Conservation (phyloP, 2,113 vertebrate species). For the Mionectes macconnelli region DNA sequence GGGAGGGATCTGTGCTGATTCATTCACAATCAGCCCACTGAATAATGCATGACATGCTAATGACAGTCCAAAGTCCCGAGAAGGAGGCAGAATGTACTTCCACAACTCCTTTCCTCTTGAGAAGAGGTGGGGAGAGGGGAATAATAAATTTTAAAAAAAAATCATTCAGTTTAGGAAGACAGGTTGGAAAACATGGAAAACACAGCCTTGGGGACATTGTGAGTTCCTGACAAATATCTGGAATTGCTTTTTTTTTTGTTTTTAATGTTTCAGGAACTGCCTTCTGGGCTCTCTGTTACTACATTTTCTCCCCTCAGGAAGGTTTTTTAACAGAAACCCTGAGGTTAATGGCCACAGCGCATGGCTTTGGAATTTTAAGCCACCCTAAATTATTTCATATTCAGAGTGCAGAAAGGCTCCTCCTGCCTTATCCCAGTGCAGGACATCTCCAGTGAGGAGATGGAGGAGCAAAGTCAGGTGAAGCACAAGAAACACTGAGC, state of each 20-base stretch:
- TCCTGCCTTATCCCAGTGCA: not conserved
- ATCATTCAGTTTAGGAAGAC: not conserved
- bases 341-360: not conserved
- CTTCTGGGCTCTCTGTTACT: not conserved
- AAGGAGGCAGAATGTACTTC: not conserved
- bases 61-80: not conserved
- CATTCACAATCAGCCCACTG: constrained; percentile 5
- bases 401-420: not conserved
- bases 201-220: not conserved
- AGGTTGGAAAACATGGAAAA: not conserved
- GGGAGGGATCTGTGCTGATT: not conserved
- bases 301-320: not conserved
- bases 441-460: not conserved
- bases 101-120: not conserved
- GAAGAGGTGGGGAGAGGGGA: not conserved
- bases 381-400: not conserved
- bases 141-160: not conserved
- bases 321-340: not conserved
- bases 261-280: not conserved
- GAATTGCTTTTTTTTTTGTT: not conserved
- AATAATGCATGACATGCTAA: constrained; percentile 8
- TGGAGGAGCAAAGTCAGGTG: not conserved
- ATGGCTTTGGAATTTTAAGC: not conserved
- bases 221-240: not conserved
- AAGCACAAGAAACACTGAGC: not conserved